Evolutionary conservation across 2,888 invertebrate species (phyloP).

Genomic region (Harpagoxenus sublaevis): DNA sequence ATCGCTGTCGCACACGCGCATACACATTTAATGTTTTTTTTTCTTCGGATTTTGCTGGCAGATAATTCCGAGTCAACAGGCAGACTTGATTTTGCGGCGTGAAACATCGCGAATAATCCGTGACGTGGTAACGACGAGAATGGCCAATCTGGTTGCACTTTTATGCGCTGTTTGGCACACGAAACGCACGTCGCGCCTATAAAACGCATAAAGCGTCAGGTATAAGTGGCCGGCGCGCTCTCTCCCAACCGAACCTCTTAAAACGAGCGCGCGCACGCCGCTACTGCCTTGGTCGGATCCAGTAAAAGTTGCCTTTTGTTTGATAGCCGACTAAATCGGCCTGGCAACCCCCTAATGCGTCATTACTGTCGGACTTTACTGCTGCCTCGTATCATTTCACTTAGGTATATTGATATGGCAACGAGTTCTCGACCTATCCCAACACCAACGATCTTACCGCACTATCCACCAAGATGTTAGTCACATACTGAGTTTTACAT

Average conservation of each 20-base stretch:
- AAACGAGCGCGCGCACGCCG: slow-evolving; percentile 77
- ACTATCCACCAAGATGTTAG: slow-evolving; percentile 80
- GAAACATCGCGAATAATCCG: slow-evolving; percentile 72
- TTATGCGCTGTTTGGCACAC: slow-evolving; percentile 78
- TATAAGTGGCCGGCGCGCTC: slow-evolving; percentile 75
- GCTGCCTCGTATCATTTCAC: slow-evolving; percentile 86
- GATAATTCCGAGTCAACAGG: slow-evolving; percentile 46
- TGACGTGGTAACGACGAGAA: slow-evolving; percentile 71
- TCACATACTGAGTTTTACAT: slow-evolving; percentile 51
- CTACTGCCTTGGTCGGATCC: slow-evolving; percentile 82
- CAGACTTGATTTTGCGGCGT: slow-evolving; percentile 51
- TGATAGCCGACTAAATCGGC: slow-evolving; percentile 86
- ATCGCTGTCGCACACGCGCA: not conserved
- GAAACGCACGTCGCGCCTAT: slow-evolving; percentile 78
- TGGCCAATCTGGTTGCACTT: slow-evolving; percentile 77
- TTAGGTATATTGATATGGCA: slow-evolving; percentile 87
- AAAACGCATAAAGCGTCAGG: slow-evolving; percentile 79
- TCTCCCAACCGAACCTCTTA: slow-evolving; percentile 76
- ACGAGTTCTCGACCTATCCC: slow-evolving; percentile 86
- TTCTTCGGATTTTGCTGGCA: slow-evolving; percentile 16
- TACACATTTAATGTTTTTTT: not conserved
- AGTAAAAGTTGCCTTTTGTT: slow-evolving; percentile 86
- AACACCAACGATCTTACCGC: slow-evolving; percentile 79
- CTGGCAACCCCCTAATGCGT: slow-evolving; percentile 86
- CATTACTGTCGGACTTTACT: slow-evolving; percentile 86